Base-by-base conservation (phyloP, 2,888 invertebrate species). In the Microplitis deprimator region DNA sequence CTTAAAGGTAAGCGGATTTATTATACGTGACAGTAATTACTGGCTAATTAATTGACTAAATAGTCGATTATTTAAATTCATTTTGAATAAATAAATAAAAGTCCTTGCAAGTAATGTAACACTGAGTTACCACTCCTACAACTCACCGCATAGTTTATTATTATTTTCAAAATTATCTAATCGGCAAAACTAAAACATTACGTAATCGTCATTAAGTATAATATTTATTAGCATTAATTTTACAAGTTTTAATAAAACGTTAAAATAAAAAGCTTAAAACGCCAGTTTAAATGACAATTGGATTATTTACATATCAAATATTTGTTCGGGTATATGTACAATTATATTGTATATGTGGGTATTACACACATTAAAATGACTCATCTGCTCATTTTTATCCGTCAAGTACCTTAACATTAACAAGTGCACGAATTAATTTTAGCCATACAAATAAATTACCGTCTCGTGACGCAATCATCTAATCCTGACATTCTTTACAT, bases 1-100 rank as follows among this genome's bases (percentile, higher is more conserved):
- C 91, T 98, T 75, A 97, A 98, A 93, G 97, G 95, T 94, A 91
- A 87, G 62, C 73, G 68, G 68, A 20, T 62, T n/a, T 71, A 41
- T 69, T 10, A 38, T 40, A 29, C 29, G 29, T 29, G 29, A 29
- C 29, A 20, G 20, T 29, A 29, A 29, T 29, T 29, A 29, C 29
- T 29, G 29, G 4, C 29, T 29, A 29, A 29, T 29, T 29, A 29
- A 29, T 29, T 29, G 1, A 1, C 1, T 20, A 1, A 20, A n/a
- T n/a, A n/a, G n/a, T 20, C 1, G 29, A 29, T 29, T 29, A 29
- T 3, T 29, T 0, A 17, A 65, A 75, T 7, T 38, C 17, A 61
- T 59, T 29, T 29, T 4, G 4, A 29, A 29, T 29, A 29, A 29
- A 50, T 64, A 8, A 40, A 16, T 40, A 64, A 50, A 50, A 41